Conservation (phyloP, 1,140 invertebrate species). For the Drosophila busckii region DNA sequence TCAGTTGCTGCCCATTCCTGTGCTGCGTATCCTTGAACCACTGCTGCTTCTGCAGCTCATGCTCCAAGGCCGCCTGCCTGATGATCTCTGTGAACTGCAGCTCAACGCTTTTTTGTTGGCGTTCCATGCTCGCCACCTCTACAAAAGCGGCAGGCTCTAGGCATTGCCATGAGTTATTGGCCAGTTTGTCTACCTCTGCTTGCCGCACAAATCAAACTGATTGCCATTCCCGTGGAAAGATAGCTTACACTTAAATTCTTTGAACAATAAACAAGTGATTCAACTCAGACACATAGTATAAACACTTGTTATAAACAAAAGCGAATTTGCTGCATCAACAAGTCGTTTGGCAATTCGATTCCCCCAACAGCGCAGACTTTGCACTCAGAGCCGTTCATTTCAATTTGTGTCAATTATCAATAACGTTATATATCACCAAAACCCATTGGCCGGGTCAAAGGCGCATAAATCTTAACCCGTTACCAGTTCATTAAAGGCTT, state of each 20-base stretch:
- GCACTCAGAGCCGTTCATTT: constrained; percentile 22
- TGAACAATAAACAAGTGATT: constrained; percentile 8
- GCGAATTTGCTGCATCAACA: constrained; percentile 40
- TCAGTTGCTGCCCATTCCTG: background rate
- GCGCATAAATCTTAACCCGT: constrained; percentile 26
- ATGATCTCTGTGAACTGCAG: constrained; percentile 36
- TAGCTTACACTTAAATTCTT: constrained; percentile 2
- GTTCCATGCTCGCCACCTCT: constrained; percentile 30
- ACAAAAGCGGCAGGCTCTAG: constrained; percentile 43
- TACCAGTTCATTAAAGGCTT: constrained; percentile 36
- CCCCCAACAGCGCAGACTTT: background rate
- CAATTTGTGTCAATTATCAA: constrained; percentile 36
- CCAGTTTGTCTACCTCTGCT: constrained; percentile 17
- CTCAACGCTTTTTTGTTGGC: background rate
- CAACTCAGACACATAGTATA: background rate
- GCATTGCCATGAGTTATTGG: constrained; percentile 7
- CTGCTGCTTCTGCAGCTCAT: constrained; percentile 29
- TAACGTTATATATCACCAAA: constrained; percentile 17
- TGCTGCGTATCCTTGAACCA: background rate
- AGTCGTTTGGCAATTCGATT: constrained; percentile 23
- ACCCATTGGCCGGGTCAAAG: constrained; percentile 9
- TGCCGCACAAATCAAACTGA: constrained; percentile 24
- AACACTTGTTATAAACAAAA: constrained; percentile 28
- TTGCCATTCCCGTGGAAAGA: no score
- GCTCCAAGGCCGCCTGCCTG: constrained; percentile 31